phyloP scores from a whole-genome alignment of 1,140 invertebrate species.

The Drosophila nigromelanica region DNA sequence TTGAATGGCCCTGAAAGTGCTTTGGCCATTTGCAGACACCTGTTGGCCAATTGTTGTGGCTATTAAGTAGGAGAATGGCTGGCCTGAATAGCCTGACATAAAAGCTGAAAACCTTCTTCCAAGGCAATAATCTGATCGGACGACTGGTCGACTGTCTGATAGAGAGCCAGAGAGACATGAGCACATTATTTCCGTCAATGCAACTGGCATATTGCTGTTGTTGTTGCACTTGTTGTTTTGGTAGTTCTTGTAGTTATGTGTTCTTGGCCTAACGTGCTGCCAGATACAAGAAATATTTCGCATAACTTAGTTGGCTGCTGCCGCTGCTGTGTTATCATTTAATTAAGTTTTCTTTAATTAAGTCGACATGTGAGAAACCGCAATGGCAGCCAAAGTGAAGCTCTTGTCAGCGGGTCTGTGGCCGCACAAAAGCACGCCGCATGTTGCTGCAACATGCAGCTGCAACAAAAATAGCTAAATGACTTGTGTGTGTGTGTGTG shows the following conservation, averaged over 20 bases:
- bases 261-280: neutral
- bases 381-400: constrained; percentile 30
- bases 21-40: constrained; percentile 28
- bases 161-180: too few species aligned
- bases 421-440: constrained; percentile 43
- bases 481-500: neutral
- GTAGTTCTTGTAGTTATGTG: neutral
- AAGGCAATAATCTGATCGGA: constrained; percentile 16
- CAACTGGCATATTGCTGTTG: constrained; percentile 4
- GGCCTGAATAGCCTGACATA: constrained; percentile 18
- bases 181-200: neutral
- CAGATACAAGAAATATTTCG: constrained; percentile 54
- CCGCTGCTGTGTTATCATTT: constrained; percentile 74
- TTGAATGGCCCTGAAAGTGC: constrained; percentile 24
- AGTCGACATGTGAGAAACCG: constrained; percentile 62
- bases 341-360: constrained; percentile 82
- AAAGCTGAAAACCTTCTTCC: constrained; percentile 4
- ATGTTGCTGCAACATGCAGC: constrained; percentile 59
- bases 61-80: constrained; percentile 29
- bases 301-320: constrained; percentile 67
- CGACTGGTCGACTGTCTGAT: neutral
- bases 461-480: constrained; percentile 20
- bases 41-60: constrained; percentile 29
- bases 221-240: constrained; percentile 11
- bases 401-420: constrained; percentile 26